Conservation (phyloP, 2,113 vertebrate genomes). For the Clarias macrocephalus region DNA sequence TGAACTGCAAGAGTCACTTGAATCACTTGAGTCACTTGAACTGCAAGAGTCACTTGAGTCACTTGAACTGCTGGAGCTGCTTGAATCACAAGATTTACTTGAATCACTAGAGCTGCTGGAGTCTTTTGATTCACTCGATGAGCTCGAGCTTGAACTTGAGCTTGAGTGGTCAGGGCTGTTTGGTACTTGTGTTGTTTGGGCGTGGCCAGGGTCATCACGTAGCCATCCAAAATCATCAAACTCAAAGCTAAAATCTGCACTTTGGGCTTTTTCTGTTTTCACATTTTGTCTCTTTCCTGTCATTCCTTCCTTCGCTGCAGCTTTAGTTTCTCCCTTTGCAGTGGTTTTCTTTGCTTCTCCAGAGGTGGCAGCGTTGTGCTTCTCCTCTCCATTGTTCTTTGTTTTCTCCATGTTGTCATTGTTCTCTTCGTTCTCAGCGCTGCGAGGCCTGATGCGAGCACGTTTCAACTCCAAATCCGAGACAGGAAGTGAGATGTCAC, state of each 20-base stretch:
- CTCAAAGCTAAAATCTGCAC: constrained; percentile 36
- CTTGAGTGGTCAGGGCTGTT: background rate
- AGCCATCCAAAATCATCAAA: constrained; percentile 27
- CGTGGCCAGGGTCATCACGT: background rate
- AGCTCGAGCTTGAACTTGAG: constrained; percentile 7
- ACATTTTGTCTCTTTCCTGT: background rate
- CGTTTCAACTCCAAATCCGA: background rate
- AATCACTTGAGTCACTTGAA: constrained; percentile 13
- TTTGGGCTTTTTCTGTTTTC: background rate
- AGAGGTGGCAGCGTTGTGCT: background rate
- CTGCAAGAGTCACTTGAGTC: background rate
- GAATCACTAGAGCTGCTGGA: background rate
- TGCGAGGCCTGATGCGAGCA: background rate
- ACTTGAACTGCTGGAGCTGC: background rate
- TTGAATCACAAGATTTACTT: constrained; percentile 2
- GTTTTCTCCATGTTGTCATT: background rate
- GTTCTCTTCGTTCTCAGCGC: constrained; percentile 10
- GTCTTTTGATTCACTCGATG: background rate
- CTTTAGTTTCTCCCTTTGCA: background rate
- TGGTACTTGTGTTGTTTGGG: constrained; percentile 10
- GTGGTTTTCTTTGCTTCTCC: background rate
- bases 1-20: background rate
- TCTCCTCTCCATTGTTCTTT: background rate
- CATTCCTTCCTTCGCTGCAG: background rate
- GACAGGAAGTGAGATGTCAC: background rate